Conservation (phyloP, 2,113 vertebrate species). For the Aptenodytes forsteri region DNA sequence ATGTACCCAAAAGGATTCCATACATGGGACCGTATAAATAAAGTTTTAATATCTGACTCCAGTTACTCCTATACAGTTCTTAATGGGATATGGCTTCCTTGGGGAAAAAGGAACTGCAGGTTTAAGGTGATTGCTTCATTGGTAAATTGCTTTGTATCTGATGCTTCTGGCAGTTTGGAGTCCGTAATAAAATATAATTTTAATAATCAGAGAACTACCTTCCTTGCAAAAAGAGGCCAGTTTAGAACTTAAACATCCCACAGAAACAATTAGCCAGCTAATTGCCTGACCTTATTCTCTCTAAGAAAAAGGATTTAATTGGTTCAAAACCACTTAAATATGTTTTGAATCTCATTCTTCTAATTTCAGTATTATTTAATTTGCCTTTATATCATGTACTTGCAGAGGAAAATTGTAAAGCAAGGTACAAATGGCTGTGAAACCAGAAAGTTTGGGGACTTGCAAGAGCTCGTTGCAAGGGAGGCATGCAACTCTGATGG, state of each 20-base stretch:
- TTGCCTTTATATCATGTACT: background rate
- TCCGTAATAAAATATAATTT: background rate
- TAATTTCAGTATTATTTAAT: background rate
- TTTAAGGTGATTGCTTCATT: background rate
- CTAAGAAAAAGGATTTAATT: background rate
- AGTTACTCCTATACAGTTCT: background rate
- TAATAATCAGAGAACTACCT: background rate
- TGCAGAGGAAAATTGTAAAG: background rate
- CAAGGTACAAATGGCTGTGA: background rate
- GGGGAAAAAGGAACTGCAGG: background rate
- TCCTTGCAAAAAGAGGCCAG: background rate
- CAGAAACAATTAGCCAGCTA: background rate
- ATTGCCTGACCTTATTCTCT: background rate
- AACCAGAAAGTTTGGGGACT: background rate
- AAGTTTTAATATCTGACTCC: conserved; percentile 10
- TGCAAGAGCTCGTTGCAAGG: background rate
- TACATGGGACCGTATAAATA: background rate
- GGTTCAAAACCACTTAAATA: background rate
- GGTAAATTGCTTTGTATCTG: background rate
- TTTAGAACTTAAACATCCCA: background rate
- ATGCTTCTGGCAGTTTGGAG: background rate
- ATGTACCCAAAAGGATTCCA: conserved; percentile 21
- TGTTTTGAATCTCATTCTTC: background rate
- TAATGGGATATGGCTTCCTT: background rate
- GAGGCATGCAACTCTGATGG: background rate